Evolutionary conservation across 1,140 invertebrate species (phyloP), one percentile per base, ranked within the genome.

Genomic region (Armadillidium nasatum): DNA sequence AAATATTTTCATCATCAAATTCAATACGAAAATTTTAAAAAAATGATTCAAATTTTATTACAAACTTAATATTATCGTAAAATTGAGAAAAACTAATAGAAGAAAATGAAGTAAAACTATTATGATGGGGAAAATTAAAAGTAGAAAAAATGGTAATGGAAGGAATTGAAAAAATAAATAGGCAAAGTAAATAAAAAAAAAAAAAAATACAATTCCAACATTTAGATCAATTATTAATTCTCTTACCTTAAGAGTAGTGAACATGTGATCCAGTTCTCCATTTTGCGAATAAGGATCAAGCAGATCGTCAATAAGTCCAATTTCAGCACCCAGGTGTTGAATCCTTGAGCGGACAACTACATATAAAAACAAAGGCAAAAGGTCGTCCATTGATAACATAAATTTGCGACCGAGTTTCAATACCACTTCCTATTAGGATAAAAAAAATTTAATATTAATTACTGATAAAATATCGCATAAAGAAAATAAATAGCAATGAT

Each of bases 281-380:
- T 89, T 88, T 83, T 91, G 88, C 80, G 92, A 85, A 82, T 89
- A 87, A 10, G 87, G 87, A 82, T 94, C 92, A 85, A 93, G 90
- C 80, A 95, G 91, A 84, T 94, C 91, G 80, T 92, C 90, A 21
- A 94, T 90, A 82, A 94, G 91, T 83, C 93, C 90, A 81, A 94
- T 90, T 86, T 94, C 93, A 15, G 92, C 93, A 4, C 93, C 92
- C 19, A 94, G 88, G 84, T 94, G 92, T 74, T 92, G 88, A 80
- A 95, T 91, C 76, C 91, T 87, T 22, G 93, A 89, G 70, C 93
- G 85, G 0, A 94, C 90, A 44, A 94, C 92, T 54, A 94, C 91
- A 85, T 91, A 94, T 83, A 92, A 89, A 85, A 94, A 94, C 33
- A 93, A 89, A 4, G 93, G 93, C 84, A 95, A 92, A 75, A 95